These are phyloP conservation scores for Steinernema scapterisci DNA, from an alignment of 2,888 invertebrate species.

Conservation along the genomic window DNA sequence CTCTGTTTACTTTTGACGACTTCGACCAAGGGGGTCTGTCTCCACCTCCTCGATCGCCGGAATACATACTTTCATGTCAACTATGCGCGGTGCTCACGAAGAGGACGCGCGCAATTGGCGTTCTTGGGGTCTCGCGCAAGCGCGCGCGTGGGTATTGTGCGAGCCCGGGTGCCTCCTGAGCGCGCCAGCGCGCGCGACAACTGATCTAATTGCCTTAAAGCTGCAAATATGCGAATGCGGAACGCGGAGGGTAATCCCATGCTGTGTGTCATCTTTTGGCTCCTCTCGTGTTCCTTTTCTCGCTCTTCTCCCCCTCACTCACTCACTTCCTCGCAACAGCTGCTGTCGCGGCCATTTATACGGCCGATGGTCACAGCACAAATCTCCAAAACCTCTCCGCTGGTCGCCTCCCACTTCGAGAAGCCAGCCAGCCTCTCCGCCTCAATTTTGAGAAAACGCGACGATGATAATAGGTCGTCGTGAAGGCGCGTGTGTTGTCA, in stretches of 20 bases:
- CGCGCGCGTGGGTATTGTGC: background rate
- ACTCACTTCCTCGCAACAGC: slow-evolving; percentile 30
- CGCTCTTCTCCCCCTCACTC: slow-evolving; percentile 23
- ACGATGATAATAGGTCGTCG: background rate
- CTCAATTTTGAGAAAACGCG: background rate
- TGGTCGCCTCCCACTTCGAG: background rate
- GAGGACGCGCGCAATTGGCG: no score
- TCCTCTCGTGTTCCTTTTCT: background rate
- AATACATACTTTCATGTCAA: slow-evolving; percentile 28
- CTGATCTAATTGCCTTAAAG: slow-evolving; percentile 24
- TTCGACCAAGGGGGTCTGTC: background rate
- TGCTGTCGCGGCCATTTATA: slow-evolving; percentile 30
- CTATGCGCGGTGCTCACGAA: no score
- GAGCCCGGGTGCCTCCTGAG: background rate
- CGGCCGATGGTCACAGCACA: slow-evolving; percentile 28
- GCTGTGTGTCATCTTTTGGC: slow-evolving; percentile 25
- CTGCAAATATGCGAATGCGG: slow-evolving; percentile 16
- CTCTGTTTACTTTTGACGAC: slow-evolving; percentile 22
- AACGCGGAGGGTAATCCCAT: slow-evolving; percentile 14
- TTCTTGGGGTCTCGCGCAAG: no score
- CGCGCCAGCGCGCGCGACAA: slow-evolving; percentile 23
- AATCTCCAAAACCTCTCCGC: slow-evolving; percentile 25
- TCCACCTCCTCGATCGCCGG: no score
- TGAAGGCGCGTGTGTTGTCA: no score
- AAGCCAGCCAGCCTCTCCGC: background rate